phyloP scores from a whole-genome alignment of 2,888 invertebrate genomes.

The Chaetogeoica ovagalla region DNA sequence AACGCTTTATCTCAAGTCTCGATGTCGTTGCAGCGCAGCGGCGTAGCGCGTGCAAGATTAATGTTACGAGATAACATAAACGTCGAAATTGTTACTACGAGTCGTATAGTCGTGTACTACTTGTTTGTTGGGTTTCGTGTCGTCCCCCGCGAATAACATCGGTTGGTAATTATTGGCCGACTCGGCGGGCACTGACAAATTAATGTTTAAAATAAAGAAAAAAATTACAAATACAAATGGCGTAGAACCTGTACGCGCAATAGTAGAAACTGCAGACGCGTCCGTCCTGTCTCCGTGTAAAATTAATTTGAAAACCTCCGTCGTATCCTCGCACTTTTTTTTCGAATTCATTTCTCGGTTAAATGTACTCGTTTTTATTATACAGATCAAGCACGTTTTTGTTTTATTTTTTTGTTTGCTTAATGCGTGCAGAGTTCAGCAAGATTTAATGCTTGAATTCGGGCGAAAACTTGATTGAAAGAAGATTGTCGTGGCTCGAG shows the following conservation, averaged over 20 bases:
- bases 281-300: neutral
- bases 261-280: neutral
- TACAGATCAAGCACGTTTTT: neutral
- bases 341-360: neutral
- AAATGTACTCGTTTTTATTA: neutral
- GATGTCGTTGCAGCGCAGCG: too few species aligned
- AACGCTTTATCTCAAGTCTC: neutral
- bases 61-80: neutral
- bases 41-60: neutral
- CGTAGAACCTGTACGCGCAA: neutral
- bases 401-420: slow-evolving; percentile 2
- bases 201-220: neutral
- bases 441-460: slow-evolving; percentile 17
- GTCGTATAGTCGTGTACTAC: neutral
- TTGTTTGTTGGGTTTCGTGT: neutral
- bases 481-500: slow-evolving; percentile 22
- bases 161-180: neutral
- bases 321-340: neutral
- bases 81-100: slow-evolving; percentile 2
- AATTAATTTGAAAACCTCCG: neutral
- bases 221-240: neutral
- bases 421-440: neutral
- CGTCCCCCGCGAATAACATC: neutral
- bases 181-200: slow-evolving; percentile 10
- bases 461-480: slow-evolving; percentile 39